Evolutionary conservation across 2,113 vertebrate genomes (phyloP).

Genomic region (Raphicerus campestris): DNA sequence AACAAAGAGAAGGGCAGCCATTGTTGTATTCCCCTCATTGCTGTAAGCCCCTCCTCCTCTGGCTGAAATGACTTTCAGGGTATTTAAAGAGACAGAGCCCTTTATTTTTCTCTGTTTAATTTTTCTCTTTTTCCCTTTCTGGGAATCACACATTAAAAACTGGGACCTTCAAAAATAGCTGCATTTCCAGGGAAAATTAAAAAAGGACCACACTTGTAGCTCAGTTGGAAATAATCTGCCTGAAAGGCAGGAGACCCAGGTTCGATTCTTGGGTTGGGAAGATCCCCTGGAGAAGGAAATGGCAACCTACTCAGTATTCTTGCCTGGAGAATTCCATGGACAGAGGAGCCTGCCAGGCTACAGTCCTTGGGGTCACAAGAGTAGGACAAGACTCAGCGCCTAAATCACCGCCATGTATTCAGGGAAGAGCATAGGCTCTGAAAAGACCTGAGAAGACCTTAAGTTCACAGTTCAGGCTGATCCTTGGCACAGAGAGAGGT

Average conservation of each 20-base stretch:
- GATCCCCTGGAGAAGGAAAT: not conserved
- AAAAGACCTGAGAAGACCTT: not conserved
- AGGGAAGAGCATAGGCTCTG: not conserved
- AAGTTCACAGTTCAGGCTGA: not conserved
- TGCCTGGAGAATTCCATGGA: not conserved
- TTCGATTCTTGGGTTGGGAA: not conserved
- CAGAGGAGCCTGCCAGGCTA: not conserved
- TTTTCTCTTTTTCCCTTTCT: not conserved
- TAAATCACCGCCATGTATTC: not conserved
- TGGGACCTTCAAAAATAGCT: not conserved
- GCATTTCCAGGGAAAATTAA: not conserved
- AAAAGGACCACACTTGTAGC: not conserved
- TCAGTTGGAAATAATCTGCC: not conserved
- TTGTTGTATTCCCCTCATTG: not conserved
- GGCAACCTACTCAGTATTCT: not conserved
- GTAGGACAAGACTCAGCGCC: fast-evolving
- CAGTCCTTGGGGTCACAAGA: not conserved
- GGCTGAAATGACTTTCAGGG: not conserved
- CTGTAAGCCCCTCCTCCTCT: not conserved
- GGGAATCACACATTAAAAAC: not conserved
- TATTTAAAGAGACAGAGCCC: not conserved
- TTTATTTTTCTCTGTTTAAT: not conserved
- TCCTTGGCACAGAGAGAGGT: not conserved
- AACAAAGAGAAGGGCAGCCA: not conserved
- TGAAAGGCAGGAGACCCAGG: not conserved